phyloP scores from a whole-genome alignment of 1,140 invertebrate genomes.

The Ladona fulva region DNA sequence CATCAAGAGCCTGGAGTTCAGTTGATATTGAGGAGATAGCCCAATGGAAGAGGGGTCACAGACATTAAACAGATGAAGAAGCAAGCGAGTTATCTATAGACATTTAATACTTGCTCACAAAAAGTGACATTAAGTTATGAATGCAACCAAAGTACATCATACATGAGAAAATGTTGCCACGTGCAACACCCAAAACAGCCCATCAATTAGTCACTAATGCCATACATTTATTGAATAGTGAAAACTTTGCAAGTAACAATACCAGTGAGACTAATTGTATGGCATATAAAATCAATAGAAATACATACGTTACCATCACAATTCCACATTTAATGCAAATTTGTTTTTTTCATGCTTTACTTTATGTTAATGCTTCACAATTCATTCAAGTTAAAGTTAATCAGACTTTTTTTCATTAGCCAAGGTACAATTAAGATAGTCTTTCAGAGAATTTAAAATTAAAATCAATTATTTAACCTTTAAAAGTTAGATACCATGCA shows the following conservation, averaged over 20 bases:
- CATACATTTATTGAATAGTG: background rate
- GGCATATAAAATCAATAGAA: background rate
- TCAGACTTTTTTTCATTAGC: too few species aligned
- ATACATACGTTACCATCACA: background rate
- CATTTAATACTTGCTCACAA: background rate
- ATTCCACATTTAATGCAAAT: background rate
- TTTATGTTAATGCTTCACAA: too few species aligned
- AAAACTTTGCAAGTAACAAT: background rate
- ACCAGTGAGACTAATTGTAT: background rate
- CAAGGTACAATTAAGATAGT: too few species aligned
- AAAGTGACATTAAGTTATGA: background rate
- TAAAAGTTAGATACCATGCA: too few species aligned
- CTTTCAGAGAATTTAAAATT: too few species aligned
- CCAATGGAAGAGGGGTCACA: conserved; percentile 11
- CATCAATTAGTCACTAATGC: background rate
- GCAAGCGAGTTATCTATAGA: conserved; percentile 4
- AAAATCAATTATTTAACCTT: too few species aligned
- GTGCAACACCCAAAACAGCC: conserved; percentile 1
- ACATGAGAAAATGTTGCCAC: background rate
- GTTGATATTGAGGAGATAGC: conserved; percentile 10
- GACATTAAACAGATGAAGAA: conserved; percentile 10
- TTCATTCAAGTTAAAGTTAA: too few species aligned
- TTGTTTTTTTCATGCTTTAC: background rate
- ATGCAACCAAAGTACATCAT: background rate
- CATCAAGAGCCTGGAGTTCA: conserved; percentile 14